Evolutionary conservation across 2,797 vertebrate species (phyloP).

Genomic region (Gouania willdenowi): DNA sequence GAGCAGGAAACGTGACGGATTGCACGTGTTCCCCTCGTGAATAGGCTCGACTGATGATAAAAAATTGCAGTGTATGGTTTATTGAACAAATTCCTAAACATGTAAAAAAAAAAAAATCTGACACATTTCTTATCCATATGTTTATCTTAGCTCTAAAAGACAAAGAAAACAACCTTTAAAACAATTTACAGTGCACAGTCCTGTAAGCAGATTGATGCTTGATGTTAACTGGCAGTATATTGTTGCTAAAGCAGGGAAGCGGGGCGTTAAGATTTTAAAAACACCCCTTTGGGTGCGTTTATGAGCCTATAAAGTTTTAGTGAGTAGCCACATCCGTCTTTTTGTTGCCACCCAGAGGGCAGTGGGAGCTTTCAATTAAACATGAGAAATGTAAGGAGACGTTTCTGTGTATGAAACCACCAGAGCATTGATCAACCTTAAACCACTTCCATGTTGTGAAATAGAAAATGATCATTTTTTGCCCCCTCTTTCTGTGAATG

Average conservation of each 20-base stretch:
- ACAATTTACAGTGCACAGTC: too few relatives aligned
- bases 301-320: constrained; percentile 18
- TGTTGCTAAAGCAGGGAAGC: too few relatives aligned
- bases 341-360: constrained; percentile 20
- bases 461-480: constrained; percentile 7
- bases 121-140: too few relatives aligned
- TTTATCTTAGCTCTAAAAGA: too few relatives aligned
- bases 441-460: constrained; percentile 8
- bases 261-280: too few relatives aligned
- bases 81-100: too few relatives aligned
- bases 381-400: constrained; percentile 38
- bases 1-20: constrained; percentile 49
- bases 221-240: too few relatives aligned
- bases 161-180: too few relatives aligned
- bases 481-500: too few relatives aligned
- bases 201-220: too few relatives aligned
- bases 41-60: constrained; percentile 21
- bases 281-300: constrained; percentile 9
- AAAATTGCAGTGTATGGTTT: constrained; percentile 27
- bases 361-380: constrained; percentile 50
- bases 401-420: constrained; percentile 48
- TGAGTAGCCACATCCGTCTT: constrained; percentile 6
- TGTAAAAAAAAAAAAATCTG: constrained; percentile 1
- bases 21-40: constrained; percentile 2
- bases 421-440: constrained; percentile 6